Evolutionary conservation across 2,797 vertebrate genomes (phyloP).

Genomic region (Lacerta viridis): DNA sequence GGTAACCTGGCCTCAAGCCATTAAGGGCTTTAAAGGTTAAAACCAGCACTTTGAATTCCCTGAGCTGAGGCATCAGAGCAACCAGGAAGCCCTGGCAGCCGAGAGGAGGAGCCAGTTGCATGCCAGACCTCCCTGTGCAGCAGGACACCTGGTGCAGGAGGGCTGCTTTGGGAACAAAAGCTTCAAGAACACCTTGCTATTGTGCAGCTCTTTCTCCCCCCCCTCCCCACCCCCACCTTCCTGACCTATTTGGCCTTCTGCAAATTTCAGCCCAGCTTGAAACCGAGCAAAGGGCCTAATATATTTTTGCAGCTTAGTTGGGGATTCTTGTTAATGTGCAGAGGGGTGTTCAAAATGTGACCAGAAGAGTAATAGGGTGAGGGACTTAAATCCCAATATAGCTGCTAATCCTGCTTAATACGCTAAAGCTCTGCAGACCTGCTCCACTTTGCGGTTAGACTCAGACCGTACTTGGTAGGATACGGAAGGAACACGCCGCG

Average conservation of each 20-base stretch:
- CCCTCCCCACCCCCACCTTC: neutral
- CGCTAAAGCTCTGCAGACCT: conserved; percentile 74
- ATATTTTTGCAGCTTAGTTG: conserved; percentile 37
- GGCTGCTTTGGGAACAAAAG: neutral
- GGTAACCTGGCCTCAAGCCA: neutral
- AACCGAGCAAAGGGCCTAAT: conserved; percentile 1
- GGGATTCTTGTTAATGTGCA: conserved; percentile 64
- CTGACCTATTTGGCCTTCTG: neutral
- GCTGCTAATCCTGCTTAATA: conserved; percentile 82
- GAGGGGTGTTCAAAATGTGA: conserved; percentile 64
- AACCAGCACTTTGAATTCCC: neutral
- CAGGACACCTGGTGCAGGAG: fast-evolving
- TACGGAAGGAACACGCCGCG: conserved; percentile 26
- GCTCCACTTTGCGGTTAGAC: conserved; percentile 69
- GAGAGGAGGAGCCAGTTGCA: neutral
- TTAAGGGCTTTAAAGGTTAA: neutral
- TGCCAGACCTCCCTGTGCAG: neutral
- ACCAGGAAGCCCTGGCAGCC: neutral
- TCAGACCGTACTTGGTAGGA: conserved; percentile 27
- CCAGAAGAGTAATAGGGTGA: conserved; percentile 77
- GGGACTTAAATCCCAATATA: conserved; percentile 84
- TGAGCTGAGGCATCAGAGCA: neutral
- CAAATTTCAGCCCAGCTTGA: neutral
- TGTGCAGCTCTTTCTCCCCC: neutral
- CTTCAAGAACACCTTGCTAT: neutral